Percentiles rank a stretch among this genome's conserved stretches.
Conservation (phyloP, 2,797 vertebrate species). For the Acrocephalus scirpaceus region DNA sequence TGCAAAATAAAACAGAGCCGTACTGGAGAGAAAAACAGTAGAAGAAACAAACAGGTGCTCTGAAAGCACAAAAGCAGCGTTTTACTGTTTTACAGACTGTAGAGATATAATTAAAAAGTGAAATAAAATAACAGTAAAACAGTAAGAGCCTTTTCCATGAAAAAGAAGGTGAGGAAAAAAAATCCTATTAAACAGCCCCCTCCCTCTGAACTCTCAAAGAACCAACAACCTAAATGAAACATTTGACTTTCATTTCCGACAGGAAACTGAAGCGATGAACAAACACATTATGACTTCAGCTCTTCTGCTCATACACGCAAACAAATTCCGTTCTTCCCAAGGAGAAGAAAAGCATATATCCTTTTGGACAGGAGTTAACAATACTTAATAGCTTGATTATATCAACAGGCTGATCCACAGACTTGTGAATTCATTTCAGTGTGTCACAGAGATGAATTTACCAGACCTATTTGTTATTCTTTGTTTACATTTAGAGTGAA, state of each 20-base stretch:
- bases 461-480: slow-evolving; percentile 49
- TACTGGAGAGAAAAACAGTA: background rate
- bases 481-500: slow-evolving; percentile 57
- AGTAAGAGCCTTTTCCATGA: background rate
- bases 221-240: slow-evolving; percentile 2
- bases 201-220: slow-evolving; percentile 26
- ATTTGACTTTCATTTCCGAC: slow-evolving; percentile 47
- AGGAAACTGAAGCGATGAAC: slow-evolving; percentile 41
- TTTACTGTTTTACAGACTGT: background rate
- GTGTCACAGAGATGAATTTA: slow-evolving; percentile 59
- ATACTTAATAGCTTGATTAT: slow-evolving; percentile 48
- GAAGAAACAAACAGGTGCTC: background rate
- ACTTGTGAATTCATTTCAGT: slow-evolving; percentile 54
- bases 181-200: accelerated
- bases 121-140: background rate
- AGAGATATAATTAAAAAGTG: background rate
- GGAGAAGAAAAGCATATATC: slow-evolving; percentile 49
- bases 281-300: slow-evolving; percentile 24
- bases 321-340: slow-evolving; percentile 45
- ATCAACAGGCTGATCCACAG: slow-evolving; percentile 61
- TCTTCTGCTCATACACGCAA: slow-evolving; percentile 2
- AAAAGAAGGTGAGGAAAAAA: background rate
- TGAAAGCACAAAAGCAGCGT: background rate
- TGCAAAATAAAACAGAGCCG: background rate
- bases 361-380: slow-evolving; percentile 48